A percentile compares a stretch with the other conserved stretches of the same genome.
Evolutionary conservation across 2,113 vertebrate species (phyloP).

Genomic region (Amphilophus citrinellus): DNA sequence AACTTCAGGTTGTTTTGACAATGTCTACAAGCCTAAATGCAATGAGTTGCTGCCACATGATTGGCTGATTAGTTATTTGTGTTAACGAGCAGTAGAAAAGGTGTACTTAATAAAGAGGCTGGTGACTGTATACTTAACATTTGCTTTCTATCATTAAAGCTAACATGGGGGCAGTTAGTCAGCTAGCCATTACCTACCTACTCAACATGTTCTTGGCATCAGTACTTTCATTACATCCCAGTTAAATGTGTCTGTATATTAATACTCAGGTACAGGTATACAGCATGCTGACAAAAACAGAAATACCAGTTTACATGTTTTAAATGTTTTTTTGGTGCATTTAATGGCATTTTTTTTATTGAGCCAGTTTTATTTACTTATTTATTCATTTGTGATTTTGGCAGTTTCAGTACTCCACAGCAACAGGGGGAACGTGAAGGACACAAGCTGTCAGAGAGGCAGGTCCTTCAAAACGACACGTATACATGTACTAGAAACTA

Average conservation of each 20-base stretch:
- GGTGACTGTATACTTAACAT: background rate
- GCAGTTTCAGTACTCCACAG: background rate
- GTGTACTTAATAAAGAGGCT: background rate
- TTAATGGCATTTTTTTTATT: background rate
- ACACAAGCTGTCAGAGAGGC: constrained; percentile 22
- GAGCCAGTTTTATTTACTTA: background rate
- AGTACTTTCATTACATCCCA: background rate
- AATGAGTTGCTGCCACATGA: background rate
- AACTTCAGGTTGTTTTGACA: background rate
- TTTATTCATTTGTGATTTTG: background rate
- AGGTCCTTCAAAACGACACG: constrained; percentile 30
- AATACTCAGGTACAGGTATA: background rate
- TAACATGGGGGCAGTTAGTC: background rate
- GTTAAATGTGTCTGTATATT: background rate
- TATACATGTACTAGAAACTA: constrained; percentile 8
- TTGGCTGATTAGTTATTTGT: background rate
- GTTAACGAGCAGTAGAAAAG: no score
- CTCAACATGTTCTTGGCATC: background rate
- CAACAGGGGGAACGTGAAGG: background rate
- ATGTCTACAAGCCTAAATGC: background rate
- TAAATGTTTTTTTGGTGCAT: background rate
- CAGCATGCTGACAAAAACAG: background rate
- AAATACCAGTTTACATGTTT: background rate
- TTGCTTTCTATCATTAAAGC: background rate
- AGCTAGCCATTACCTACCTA: background rate